Percentiles rank a stretch among this genome's conserved stretches.
Evolutionary conservation across 1,140 invertebrate species (phyloP).

Genomic region (Hyles vespertilio): DNA sequence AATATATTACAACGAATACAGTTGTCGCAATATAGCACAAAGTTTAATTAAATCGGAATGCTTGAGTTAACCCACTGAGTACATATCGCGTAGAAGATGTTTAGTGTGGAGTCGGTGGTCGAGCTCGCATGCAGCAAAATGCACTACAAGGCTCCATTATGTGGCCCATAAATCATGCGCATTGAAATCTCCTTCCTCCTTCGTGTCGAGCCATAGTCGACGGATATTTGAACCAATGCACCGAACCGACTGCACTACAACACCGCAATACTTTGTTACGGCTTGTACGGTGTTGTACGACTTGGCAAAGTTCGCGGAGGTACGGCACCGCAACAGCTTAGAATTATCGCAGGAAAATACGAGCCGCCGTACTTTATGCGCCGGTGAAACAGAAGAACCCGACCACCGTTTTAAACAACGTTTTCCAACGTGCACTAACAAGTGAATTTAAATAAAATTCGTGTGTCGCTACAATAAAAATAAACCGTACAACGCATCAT

Average conservation of each 20-base stretch:
- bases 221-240: constrained; percentile 50
- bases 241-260: constrained; percentile 19
- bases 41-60: too few relatives aligned
- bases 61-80: neutral
- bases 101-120: constrained; percentile 24
- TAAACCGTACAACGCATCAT: too few relatives aligned
- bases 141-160: constrained; percentile 51
- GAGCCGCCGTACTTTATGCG: neutral
- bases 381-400: too few relatives aligned
- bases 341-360: constrained; percentile 7
- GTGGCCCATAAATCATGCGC: constrained; percentile 59
- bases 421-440: too few relatives aligned
- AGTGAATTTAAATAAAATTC: too few relatives aligned
- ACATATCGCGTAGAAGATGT: constrained; percentile 14
- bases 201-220: constrained; percentile 52
- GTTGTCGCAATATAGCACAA: too few relatives aligned
- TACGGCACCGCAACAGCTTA: constrained; percentile 3
- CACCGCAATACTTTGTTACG: constrained; percentile 15
- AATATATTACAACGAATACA: too few relatives aligned
- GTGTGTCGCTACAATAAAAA: too few relatives aligned
- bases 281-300: constrained; percentile 6
- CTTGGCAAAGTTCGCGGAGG: constrained; percentile 7
- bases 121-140: constrained; percentile 45
- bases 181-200: constrained; percentile 61
- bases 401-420: too few relatives aligned